Percentiles rank a stretch among this genome's conserved stretches.
Evolutionary conservation across 92 coral and sea anemone species (phyloP).

Genomic region (Phymanthus crucifer): DNA sequence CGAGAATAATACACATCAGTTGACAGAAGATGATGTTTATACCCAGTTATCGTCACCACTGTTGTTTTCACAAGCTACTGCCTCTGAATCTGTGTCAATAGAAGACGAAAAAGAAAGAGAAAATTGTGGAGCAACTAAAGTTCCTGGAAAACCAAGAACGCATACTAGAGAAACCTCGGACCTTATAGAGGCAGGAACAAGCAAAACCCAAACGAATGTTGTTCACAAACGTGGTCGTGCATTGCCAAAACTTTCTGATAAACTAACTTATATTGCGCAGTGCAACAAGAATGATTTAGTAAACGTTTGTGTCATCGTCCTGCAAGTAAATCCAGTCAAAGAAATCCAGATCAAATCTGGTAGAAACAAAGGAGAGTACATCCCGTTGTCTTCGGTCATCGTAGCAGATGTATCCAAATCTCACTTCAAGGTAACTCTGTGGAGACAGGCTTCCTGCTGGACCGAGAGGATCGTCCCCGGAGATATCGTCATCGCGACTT

Average conservation of each 20-base stretch:
- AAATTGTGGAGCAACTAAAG: not conserved
- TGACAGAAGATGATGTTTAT: constrained; percentile 63
- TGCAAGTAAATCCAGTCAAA: constrained; percentile 81
- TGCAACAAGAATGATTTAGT: constrained; percentile 52
- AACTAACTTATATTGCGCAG: constrained; percentile 52
- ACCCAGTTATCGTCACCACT: constrained; percentile 41
- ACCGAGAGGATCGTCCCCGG: constrained; percentile 64
- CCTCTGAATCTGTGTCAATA: not conserved
- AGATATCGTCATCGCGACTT: constrained; percentile 73
- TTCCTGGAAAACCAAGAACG: not conserved
- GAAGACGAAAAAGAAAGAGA: not conserved
- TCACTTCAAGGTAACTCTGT: constrained; percentile 75
- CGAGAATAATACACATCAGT: constrained; percentile 50
- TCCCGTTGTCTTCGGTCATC: constrained; percentile 72
- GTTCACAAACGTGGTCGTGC: not conserved
- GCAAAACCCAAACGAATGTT: not conserved
- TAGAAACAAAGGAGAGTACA: constrained; percentile 64
- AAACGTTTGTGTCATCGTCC: constrained; percentile 70
- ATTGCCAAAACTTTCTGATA: constrained; percentile 58
- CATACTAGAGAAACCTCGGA: not conserved
- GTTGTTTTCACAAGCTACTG: constrained; percentile 15
- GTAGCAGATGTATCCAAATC: constrained; percentile 84
- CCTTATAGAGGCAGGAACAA: not conserved
- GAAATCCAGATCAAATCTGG: constrained; percentile 87
- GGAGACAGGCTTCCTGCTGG: constrained; percentile 90